Conservation (phyloP, 2,888 invertebrate species). For the Lasioglossum leucozonium region DNA sequence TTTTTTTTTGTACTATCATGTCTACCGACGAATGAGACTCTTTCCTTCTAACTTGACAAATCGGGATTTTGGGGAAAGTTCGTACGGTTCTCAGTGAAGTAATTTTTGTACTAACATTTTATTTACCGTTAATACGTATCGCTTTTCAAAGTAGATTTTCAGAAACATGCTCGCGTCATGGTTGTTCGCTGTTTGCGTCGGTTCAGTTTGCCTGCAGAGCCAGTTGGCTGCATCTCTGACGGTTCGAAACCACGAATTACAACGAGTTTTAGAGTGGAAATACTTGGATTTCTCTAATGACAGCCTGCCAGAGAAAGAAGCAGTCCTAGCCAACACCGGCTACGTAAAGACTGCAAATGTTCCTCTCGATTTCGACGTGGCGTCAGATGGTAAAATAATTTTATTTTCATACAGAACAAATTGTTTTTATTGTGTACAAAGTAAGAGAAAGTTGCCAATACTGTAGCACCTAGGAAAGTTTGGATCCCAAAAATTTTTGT, state of each 20-base stretch:
- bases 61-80: not conserved
- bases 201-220: not conserved
- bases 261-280: constrained; percentile 87
- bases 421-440: not conserved
- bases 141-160: not conserved
- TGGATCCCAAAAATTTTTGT: not conserved
- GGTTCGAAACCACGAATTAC: not conserved
- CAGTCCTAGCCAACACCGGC: constrained; percentile 86
- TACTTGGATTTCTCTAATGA: constrained; percentile 90
- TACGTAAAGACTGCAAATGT: constrained; percentile 68
- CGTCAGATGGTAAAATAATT: not conserved
- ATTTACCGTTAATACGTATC: not conserved
- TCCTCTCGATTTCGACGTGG: constrained; percentile 73
- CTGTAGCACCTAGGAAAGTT: not conserved
- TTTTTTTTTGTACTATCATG: too few species aligned
- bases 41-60: not conserved
- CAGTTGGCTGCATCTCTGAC: not conserved
- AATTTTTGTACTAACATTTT: not conserved
- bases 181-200: not conserved
- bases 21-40: too few species aligned
- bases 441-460: not conserved
- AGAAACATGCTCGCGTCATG: constrained; percentile 1
- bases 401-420: not conserved
- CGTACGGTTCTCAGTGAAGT: not conserved
- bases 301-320: constrained; percentile 86